A percentile compares a stretch with the other conserved stretches of the same genome.
These are phyloP conservation scores for Mantis religiosa DNA, from an alignment of 2,888 invertebrate genomes.

Conservation along the genomic window DNA sequence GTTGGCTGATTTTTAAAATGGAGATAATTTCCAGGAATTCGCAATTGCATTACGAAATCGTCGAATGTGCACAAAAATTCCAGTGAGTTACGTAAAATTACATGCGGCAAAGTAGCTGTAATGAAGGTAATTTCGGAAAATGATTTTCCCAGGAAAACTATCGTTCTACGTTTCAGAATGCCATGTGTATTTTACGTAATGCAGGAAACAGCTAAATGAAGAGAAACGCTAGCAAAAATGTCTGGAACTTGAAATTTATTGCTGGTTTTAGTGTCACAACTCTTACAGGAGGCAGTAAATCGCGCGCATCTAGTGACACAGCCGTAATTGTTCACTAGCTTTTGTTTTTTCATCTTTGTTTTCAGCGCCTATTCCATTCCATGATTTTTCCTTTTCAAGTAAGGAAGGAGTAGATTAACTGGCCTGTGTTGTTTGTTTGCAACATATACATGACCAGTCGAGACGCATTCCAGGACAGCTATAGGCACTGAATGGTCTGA, in stretches of 20 bases:
- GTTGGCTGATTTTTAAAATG: neutral
- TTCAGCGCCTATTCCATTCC: no score
- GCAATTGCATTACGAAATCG: neutral
- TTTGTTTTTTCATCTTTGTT: no score
- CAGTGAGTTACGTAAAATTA: neutral
- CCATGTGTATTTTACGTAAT: neutral
- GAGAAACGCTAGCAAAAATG: neutral
- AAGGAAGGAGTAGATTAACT: no score
- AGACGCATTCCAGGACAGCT: no score
- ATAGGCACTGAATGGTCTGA: no score
- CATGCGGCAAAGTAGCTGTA: neutral
- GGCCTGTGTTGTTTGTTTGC: no score
- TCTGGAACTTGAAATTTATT: neutral
- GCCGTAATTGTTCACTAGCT: neutral
- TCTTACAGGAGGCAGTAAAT: neutral
- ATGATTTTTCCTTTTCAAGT: no score
- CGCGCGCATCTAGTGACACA: neutral
- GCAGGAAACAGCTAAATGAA: neutral
- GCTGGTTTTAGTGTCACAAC: neutral
- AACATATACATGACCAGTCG: no score
- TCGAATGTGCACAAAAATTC: neutral
- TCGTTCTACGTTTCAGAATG: neutral
- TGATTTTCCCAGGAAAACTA: neutral
- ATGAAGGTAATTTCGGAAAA: neutral
- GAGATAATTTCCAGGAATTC: neutral